These are phyloP conservation scores for Sebastes elongatus DNA, from an alignment of 2,797 vertebrate genomes.

Conservation along the genomic window DNA sequence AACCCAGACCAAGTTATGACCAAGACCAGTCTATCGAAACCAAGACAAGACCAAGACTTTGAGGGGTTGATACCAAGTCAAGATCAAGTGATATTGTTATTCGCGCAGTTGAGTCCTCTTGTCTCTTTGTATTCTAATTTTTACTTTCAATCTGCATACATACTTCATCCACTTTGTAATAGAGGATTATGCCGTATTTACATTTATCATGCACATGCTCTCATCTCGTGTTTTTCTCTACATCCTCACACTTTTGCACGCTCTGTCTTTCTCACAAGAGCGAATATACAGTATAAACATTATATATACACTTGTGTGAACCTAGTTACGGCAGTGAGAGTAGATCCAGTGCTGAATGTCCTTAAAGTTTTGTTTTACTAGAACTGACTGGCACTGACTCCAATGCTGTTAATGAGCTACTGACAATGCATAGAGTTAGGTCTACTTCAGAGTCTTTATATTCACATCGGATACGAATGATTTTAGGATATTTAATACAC, in stretches of 20 bases:
- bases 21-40: no score
- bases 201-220: neutral
- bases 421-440: neutral
- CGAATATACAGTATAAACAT: neutral
- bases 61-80: no score
- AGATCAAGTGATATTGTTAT: no score
- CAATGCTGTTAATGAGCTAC: constrained; percentile 20
- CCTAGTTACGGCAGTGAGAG: neutral
- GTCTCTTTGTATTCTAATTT: neutral
- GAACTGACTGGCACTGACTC: constrained; percentile 17
- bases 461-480: neutral
- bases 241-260: neutral
- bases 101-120: no score
- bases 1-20: no score
- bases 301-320: neutral
- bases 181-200: neutral
- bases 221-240: neutral
- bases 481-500: neutral
- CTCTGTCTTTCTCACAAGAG: neutral
- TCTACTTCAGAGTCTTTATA: neutral
- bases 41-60: no score
- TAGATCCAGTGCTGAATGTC: neutral
- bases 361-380: neutral
- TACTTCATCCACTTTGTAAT: neutral
- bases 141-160: neutral